Percentiles rank a stretch among this genome's conserved stretches.
Conservation (phyloP, 2,797 vertebrate species). For the Helostoma temminkii region DNA sequence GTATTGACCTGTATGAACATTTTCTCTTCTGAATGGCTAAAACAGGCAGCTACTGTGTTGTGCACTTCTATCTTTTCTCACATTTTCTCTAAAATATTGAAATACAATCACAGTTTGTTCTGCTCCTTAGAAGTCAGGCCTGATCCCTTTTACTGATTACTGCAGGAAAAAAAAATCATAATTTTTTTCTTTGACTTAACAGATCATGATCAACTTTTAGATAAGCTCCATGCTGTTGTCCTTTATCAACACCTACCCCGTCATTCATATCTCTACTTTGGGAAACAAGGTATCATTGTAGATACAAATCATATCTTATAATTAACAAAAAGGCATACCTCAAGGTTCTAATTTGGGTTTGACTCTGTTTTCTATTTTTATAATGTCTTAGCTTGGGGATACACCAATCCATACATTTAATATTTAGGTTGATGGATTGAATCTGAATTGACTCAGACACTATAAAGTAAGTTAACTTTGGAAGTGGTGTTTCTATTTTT, state of each 20-base stretch:
- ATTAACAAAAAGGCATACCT: neutral
- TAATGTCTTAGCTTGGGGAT: neutral
- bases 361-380: too few species aligned
- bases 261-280: neutral
- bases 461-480: too few species aligned
- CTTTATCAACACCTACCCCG: neutral
- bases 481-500: too few species aligned
- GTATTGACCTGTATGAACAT: neutral
- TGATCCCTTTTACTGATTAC: neutral
- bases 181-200: neutral
- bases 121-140: neutral
- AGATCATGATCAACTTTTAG: neutral
- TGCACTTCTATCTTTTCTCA: neutral
- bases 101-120: neutral
- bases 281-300: neutral
- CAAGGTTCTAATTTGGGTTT: neutral
- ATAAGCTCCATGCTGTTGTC: neutral
- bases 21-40: neutral
- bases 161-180: too few species aligned
- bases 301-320: neutral
- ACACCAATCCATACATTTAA: neutral
- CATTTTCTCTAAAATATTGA: neutral
- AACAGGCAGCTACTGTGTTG: neutral
- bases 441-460: too few species aligned
- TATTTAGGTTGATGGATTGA: neutral